Evolutionary conservation across 2,113 vertebrate genomes (phyloP).

Genomic region (Zosterops japonicus): DNA sequence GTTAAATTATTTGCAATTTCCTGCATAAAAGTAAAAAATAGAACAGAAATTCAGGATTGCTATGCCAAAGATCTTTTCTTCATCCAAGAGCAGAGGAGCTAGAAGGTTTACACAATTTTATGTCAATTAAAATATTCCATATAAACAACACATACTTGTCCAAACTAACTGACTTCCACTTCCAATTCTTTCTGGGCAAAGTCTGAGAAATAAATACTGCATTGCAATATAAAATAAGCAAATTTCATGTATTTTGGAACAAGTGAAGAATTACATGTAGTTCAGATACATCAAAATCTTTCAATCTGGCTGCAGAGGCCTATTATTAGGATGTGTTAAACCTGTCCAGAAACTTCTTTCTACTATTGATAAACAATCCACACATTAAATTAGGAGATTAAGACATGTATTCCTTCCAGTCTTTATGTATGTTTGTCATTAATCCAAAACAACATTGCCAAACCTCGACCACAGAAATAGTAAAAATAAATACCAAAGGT

Average conservation of each 20-base stretch:
- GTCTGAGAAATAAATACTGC: slow-evolving; percentile 25
- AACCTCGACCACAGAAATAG: slow-evolving; percentile 38
- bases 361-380: slow-evolving; percentile 50
- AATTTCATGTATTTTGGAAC: slow-evolving; percentile 38
- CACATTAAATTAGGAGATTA: slow-evolving; percentile 21
- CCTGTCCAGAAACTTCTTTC: slow-evolving; percentile 48
- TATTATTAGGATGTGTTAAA: slow-evolving; percentile 42
- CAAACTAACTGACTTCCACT: slow-evolving; percentile 33
- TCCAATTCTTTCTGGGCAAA: slow-evolving; percentile 40
- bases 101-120: slow-evolving; percentile 41
- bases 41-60: slow-evolving; percentile 5
- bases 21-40: slow-evolving; percentile 35
- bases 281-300: background rate
- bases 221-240: slow-evolving; percentile 47
- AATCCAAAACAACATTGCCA: slow-evolving; percentile 43
- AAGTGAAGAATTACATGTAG: slow-evolving; percentile 16
- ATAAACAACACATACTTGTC: slow-evolving; percentile 53
- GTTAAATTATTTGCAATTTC: slow-evolving; percentile 61
- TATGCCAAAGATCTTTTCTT: slow-evolving; percentile 36
- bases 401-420: slow-evolving; percentile 8
- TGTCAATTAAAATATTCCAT: slow-evolving; percentile 59
- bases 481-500: slow-evolving; percentile 62
- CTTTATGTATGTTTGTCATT: slow-evolving; percentile 42
- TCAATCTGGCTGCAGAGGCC: slow-evolving; percentile 1
- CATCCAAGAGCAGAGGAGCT: slow-evolving; percentile 33